phyloP scores from a whole-genome alignment of 2,113 vertebrate genomes.

The Eulacestoma nigropectus region DNA sequence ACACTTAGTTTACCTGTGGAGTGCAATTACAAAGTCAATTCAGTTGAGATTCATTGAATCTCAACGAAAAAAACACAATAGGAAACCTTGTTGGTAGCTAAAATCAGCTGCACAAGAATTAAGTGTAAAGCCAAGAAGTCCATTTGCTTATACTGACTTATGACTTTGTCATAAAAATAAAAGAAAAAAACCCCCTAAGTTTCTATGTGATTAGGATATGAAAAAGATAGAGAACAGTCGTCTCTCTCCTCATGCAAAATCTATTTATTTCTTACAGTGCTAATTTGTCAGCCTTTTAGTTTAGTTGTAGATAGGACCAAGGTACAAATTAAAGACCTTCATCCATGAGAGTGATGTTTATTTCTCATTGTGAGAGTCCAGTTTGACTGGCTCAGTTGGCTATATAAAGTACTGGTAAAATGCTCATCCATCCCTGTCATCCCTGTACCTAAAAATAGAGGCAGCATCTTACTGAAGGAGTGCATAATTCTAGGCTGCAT shows the following conservation, averaged over 20 bases:
- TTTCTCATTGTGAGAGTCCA: not conserved
- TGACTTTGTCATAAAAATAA: not conserved
- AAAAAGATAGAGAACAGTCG: not conserved
- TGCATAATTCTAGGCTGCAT: not conserved
- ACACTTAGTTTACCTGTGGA: not conserved
- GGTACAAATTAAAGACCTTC: not conserved
- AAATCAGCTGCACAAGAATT: not conserved
- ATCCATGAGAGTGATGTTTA: not conserved
- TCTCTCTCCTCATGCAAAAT: not conserved
- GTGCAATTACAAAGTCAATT: not conserved
- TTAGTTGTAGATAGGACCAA: not conserved
- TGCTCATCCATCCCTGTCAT: not conserved
- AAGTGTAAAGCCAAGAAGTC: not conserved
- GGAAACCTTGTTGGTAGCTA: not conserved
- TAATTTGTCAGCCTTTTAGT: not conserved
- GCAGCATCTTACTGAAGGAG: not conserved
- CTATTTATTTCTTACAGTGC: not conserved
- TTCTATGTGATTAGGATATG: not conserved
- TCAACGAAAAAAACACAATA: not conserved
- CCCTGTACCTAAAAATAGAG: not conserved
- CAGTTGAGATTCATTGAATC: not conserved
- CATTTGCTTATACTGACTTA: not conserved
- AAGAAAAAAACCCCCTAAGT: not conserved
- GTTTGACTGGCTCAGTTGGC: not conserved
- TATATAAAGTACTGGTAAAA: not conserved